These are phyloP conservation scores for Tauraco hartlaubi DNA, from an alignment of 2,797 vertebrate species.

Conservation along the genomic window DNA sequence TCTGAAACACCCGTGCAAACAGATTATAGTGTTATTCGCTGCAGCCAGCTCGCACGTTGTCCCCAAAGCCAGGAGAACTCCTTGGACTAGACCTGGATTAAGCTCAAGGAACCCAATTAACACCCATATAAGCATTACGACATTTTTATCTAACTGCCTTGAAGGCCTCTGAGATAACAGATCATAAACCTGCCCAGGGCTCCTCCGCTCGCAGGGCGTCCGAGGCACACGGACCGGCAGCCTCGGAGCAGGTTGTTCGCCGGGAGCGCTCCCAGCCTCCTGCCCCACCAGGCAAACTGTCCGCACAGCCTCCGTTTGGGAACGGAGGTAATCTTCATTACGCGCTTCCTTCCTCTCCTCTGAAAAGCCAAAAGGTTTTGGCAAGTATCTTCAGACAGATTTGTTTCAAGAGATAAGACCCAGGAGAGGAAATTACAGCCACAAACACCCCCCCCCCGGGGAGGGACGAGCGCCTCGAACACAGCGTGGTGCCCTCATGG, in stretches of 20 bases:
- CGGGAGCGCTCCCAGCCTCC: not conserved
- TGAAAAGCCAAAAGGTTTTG: not conserved
- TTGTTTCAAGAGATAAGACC: not conserved
- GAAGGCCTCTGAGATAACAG: not conserved
- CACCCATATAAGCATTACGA: fast-evolving
- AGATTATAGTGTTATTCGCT: not conserved
- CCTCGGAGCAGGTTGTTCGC: not conserved
- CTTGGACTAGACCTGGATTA: not conserved
- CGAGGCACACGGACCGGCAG: fast-evolving
- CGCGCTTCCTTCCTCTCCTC: not conserved
- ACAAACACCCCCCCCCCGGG: fast-evolving
- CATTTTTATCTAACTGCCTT: not conserved
- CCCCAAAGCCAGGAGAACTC: not conserved
- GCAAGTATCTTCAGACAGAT: not conserved
- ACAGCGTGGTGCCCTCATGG: fast-evolving
- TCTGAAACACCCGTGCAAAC: not conserved
- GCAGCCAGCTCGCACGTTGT: not conserved
- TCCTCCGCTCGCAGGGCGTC: fast-evolving
- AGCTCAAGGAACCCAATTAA: not conserved
- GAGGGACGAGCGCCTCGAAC: not conserved
- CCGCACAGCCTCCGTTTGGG: not conserved
- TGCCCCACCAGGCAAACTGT: not conserved
- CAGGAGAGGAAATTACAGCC: not conserved
- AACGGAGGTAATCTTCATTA: not conserved
- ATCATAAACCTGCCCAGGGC: not conserved